A percentile compares a stretch with the other conserved stretches of the same genome.
phyloP scores from a whole-genome alignment of 2,888 invertebrate genomes.

The Pseudococcus viburni region DNA sequence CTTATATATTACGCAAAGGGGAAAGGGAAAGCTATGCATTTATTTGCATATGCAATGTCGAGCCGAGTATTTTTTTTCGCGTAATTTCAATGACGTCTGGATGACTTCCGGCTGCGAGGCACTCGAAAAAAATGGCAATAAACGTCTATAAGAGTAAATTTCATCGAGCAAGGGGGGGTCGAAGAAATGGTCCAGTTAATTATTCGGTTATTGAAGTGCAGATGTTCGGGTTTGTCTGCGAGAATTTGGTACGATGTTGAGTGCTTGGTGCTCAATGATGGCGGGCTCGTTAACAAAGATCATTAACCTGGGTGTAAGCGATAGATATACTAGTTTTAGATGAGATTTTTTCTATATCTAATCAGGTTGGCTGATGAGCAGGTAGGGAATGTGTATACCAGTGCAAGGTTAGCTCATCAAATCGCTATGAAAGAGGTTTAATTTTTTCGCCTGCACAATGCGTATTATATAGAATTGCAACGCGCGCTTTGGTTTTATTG shows the following conservation, averaged over 20 bases:
- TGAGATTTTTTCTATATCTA: conserved; percentile 11
- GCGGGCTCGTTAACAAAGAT: neutral
- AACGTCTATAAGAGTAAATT: neutral
- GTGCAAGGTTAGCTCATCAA: conserved; percentile 45
- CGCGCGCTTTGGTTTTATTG: conserved; percentile 48
- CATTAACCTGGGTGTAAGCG: neutral
- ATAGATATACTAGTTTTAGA: neutral
- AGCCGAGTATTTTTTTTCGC: conserved; percentile 32
- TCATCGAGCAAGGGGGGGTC: neutral
- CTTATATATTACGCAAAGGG: neutral
- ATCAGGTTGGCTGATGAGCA: neutral
- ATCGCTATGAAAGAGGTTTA: conserved; percentile 16
- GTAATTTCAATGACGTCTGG: conserved; percentile 62
- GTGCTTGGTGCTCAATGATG: neutral
- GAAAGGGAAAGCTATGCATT: conserved; percentile 3
- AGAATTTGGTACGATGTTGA: neutral
- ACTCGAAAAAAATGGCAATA: neutral
- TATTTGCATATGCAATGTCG: conserved; percentile 58
- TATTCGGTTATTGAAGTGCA: neutral
- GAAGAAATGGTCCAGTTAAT: conserved; percentile 18
- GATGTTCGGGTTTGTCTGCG: neutral
- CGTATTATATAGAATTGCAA: conserved; percentile 13
- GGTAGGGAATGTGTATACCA: neutral
- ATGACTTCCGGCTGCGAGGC: conserved; percentile 32
- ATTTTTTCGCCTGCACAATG: conserved; percentile 29